A percentile compares a stretch with the other conserved stretches of the same genome.
These are phyloP conservation scores for Bimastos eiseni DNA, from an alignment of 2,888 invertebrate species.

Conservation along the genomic window DNA sequence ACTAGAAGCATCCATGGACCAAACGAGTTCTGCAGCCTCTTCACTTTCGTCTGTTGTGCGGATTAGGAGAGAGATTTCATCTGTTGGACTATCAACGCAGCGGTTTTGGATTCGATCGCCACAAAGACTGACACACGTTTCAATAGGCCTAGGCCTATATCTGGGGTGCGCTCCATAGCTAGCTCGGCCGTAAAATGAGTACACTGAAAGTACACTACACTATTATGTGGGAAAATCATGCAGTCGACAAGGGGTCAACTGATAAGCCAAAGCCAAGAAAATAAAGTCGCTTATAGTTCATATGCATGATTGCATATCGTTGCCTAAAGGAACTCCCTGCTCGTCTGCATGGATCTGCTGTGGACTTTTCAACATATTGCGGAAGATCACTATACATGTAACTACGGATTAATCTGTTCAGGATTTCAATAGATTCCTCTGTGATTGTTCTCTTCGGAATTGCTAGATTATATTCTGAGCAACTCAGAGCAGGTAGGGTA, in stretches of 20 bases:
- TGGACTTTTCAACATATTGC: too few species aligned
- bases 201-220: too few species aligned
- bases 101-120: not conserved
- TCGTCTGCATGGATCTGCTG: too few species aligned
- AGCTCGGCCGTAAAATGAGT: too few species aligned
- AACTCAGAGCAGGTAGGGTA: too few species aligned
- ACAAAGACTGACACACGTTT: not conserved
- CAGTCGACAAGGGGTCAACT: too few species aligned
- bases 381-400: not conserved
- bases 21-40: not conserved
- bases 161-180: too few species aligned
- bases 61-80: not conserved
- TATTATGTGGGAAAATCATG: too few species aligned
- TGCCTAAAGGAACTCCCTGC: too few species aligned
- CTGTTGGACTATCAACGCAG: not conserved
- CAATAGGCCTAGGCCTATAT: not conserved
- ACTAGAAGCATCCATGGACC: not conserved
- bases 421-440: not conserved
- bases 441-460: not conserved
- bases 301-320: too few species aligned
- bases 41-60: not conserved
- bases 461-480: not conserved
- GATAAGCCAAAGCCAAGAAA: too few species aligned
- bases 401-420: not conserved
- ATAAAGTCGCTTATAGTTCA: too few species aligned